Evolutionary conservation across 92 coral and sea anemone species (phyloP), one percentile per base, ranked within the genome.

Genomic region (Parazoanthus swiftii): DNA sequence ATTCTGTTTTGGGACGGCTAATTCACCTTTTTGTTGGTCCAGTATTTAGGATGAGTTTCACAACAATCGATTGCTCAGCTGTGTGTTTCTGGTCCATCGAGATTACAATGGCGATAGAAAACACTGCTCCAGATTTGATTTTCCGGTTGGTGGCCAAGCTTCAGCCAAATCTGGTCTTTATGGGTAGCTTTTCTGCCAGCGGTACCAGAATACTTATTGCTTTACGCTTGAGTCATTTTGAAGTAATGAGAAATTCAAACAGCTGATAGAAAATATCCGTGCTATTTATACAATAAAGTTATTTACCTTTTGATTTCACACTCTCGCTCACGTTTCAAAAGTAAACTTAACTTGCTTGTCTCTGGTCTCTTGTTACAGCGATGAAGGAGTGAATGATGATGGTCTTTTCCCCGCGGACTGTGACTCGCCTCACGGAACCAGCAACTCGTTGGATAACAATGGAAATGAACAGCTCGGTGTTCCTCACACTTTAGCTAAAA

Each of bases 261-360:
- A 91, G 86, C 89, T 91, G 91, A 44, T 82, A 79, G 86, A 56
- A 88, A 82, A 59, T 56, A 78, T 54, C 77, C 91, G 80, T 86
- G 77, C 79, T 91, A 81, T 89, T 86, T 79, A 78, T 78, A 88
- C 90, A 88, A 86, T 38, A 72, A 72, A 8, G 50, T 59, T 91
- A 88, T 91, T 91, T 91, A 85, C 93, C 50, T 73, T 88, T 77
- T 21, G 39, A 54, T 88, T 88, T 86, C 82, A 85, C 82, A 85
- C 86, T 23, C 79, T 73, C 51, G 81, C 88, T 91, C 91, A 75
- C 79, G 85, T 89, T 89, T 59, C 93, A 85, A 85, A 85, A 75
- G 78, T 80, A 91, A 91, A 91, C 93, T 80, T 44, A 68, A 68
- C 9, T 66, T 23, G 44, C 58, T 65, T 38, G 2, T 43, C 56